Base-by-base conservation (phyloP, 1,140 invertebrate species). In the Drosophila setifemur region DNA sequence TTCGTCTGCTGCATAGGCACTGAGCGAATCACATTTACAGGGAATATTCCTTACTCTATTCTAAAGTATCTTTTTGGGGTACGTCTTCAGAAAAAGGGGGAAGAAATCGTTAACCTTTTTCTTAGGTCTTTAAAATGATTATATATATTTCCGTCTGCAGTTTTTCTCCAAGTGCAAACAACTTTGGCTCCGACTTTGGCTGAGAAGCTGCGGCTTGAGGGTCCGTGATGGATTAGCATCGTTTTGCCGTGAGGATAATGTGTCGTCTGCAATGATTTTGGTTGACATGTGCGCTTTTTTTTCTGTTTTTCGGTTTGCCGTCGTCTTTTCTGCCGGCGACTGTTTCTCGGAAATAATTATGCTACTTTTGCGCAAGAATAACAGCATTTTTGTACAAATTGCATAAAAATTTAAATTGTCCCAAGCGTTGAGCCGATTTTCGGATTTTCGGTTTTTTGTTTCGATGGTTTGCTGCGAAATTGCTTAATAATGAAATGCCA, bases 381-480 rank as follows among this genome's bases (percentile, higher is more conserved):
- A 77, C 85, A 88, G 81, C 79, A 88, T 89, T 88, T 87, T 88
- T 88, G 85, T 88, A 86, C 86, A 88, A 88, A 88, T 88, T 88
- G 85, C 76, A 81, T 81, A 88, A 88, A 88, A 89, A 88, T 88
- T 88, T 88, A 88, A 88, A 88, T 88, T 88, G 82, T 66, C 28
- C 53, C 39, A 4, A 40, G 16, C 42, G 23, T 33, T 25, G 28
- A 55, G 12, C 28, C 58, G 50, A 39, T 67, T 77, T 75, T 14
- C 28, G 61, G 50, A 39, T 67, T 77, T 75, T 58, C 11, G 26
- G 25, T 39, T 74, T 66, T 68, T 55, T 55, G 48, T 58, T 12
- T 29, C n/a, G n/a, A n/a, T n/a, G n/a, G 23, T 21, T 31, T 25
- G 26, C 57, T 43, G 35, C 19, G 26, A 86, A 86, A 86, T 86